Evolutionary conservation across 2,888 invertebrate genomes (phyloP).

Genomic region (Hedya salicella): DNA sequence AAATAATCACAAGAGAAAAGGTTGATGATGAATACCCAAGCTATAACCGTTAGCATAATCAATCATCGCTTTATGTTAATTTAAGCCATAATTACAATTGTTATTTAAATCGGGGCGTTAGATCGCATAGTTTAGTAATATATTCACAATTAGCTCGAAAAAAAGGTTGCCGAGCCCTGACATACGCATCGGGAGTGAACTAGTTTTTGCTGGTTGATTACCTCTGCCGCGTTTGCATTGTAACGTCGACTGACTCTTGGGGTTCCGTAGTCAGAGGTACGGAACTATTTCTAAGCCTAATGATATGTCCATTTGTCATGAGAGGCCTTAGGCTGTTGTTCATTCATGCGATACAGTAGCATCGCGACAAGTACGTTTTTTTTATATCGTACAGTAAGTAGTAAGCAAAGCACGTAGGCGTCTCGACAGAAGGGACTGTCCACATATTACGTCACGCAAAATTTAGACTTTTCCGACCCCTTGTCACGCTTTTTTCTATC

Average conservation of each 20-base stretch:
- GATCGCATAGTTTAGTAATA: constrained; percentile 23
- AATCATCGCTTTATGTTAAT: constrained; percentile 38
- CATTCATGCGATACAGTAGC: too few species aligned
- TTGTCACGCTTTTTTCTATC: too few species aligned
- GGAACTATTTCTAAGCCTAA: too few species aligned
- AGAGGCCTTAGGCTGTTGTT: too few species aligned
- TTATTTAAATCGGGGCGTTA: constrained; percentile 32
- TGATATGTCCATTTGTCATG: too few species aligned
- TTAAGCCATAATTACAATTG: constrained; percentile 35
- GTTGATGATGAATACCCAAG: constrained; percentile 35
- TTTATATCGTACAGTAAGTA: too few species aligned
- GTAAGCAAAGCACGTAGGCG: too few species aligned
- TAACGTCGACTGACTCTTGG: neutral
- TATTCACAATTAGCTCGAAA: constrained; percentile 37
- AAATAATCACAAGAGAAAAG: constrained; percentile 7
- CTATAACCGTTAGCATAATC: constrained; percentile 29
- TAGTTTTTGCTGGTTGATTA: constrained; percentile 15
- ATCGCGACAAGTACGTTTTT: too few species aligned
- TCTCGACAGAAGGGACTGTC: too few species aligned
- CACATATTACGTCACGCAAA: too few species aligned
- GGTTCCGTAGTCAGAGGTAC: neutral
- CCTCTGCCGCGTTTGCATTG: constrained; percentile 3
- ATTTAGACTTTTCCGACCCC: too few species aligned
- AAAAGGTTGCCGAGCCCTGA: constrained; percentile 29
- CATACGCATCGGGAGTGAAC: constrained; percentile 20